Conservation (phyloP, 1,140 invertebrate species). For the Ostrea edulis region DNA sequence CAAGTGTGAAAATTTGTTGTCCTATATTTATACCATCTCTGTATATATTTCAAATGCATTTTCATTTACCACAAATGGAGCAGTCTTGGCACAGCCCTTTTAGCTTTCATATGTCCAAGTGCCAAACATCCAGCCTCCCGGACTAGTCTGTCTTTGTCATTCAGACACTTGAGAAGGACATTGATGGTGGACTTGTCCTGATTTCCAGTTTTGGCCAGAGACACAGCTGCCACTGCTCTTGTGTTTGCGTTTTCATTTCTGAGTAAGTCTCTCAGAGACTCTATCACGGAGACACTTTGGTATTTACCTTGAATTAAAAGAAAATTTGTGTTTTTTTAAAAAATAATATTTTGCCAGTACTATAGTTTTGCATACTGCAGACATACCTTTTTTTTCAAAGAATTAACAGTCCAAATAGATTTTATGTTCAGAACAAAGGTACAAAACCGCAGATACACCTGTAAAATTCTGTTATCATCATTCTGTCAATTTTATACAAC, state of each 20-base stretch:
- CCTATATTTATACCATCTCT: background rate
- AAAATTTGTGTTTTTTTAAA: too few species aligned
- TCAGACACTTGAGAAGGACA: slow-evolving; percentile 63
- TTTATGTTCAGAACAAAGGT: too few species aligned
- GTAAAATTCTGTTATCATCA: background rate
- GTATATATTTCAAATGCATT: background rate
- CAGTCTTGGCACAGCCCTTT: slow-evolving; percentile 68
- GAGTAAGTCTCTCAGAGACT: slow-evolving; percentile 67
- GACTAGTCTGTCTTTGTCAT: slow-evolving; percentile 71
- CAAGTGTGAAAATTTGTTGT: too few species aligned
- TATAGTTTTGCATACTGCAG: too few species aligned
- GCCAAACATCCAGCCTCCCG: slow-evolving; percentile 72
- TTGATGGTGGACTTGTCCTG: slow-evolving; percentile 60
- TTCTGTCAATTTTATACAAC: too few species aligned
- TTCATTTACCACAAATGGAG: slow-evolving; percentile 70
- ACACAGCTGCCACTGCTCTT: slow-evolving; percentile 67
- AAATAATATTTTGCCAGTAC: too few species aligned
- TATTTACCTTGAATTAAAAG: slow-evolving; percentile 67
- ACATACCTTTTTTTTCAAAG: too few species aligned
- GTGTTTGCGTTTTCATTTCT: slow-evolving; percentile 67
- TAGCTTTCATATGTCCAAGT: slow-evolving; percentile 67
- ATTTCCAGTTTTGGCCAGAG: slow-evolving; percentile 65
- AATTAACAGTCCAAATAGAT: too few species aligned
- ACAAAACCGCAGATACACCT: too few species aligned
- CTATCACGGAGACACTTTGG: slow-evolving; percentile 68